phyloP scores from a whole-genome alignment of 2,113 vertebrate genomes.

The Pseudolaguvia tuberculata region DNA sequence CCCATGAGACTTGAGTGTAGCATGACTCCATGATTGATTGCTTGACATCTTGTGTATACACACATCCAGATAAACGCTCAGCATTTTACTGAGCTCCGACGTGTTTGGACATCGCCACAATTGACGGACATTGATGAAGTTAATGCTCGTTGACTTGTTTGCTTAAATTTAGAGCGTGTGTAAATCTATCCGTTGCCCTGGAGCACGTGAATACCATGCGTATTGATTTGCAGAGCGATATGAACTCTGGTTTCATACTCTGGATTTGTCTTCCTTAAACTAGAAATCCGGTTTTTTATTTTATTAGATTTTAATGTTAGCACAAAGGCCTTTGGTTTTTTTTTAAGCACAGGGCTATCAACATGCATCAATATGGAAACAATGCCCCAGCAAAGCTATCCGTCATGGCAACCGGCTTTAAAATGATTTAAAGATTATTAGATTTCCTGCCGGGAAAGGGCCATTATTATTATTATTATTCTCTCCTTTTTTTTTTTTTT shows the following conservation, averaged over 20 bases:
- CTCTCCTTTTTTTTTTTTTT: background rate
- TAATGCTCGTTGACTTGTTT: background rate
- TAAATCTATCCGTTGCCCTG: background rate
- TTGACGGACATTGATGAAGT: background rate
- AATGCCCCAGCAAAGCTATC: conserved; percentile 12
- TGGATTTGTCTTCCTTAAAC: background rate
- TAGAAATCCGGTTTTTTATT: background rate
- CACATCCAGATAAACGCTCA: background rate
- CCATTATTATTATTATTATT: conserved; percentile 37
- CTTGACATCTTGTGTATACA: background rate
- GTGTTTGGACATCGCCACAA: background rate
- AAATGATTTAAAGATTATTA: conserved; percentile 44
- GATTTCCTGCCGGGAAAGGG: conserved; percentile 39
- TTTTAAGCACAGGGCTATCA: conserved; percentile 24
- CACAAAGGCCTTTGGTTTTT: conserved; percentile 25
- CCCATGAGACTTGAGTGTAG: background rate
- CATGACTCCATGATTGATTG: background rate
- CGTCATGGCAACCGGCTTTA: conserved; percentile 32
- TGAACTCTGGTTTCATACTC: conserved; percentile 10
- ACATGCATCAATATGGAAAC: conserved; percentile 31
- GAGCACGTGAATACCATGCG: background rate
- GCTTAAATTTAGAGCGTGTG: conserved; percentile 2
- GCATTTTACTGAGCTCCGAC: background rate
- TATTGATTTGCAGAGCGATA: conserved; percentile 5
- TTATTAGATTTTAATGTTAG: conserved; percentile 21